Evolutionary conservation across 2,113 vertebrate species (phyloP).

Genomic region (Clarias batrachus): DNA sequence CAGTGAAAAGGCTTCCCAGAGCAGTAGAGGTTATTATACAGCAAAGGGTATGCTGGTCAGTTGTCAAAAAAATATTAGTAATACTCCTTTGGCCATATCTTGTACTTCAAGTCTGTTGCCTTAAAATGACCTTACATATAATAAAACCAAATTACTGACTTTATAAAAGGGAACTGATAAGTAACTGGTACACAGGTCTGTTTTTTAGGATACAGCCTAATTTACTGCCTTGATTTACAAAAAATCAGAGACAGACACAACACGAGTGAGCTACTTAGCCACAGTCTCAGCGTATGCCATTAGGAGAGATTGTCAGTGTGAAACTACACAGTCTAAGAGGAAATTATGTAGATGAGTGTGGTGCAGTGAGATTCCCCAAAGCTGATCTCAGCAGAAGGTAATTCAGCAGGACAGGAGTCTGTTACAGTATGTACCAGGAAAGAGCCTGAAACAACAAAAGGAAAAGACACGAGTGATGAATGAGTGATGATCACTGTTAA

Average conservation of each 20-base stretch:
- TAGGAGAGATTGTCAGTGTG: constrained; percentile 39
- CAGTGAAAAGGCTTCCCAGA: neutral
- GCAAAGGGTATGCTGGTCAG: neutral
- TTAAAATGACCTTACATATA: neutral
- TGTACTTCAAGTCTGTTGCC: neutral
- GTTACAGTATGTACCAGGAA: neutral
- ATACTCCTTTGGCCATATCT: neutral
- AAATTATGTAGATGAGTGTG: constrained; percentile 49
- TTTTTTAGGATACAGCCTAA: neutral
- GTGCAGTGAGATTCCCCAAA: constrained; percentile 40
- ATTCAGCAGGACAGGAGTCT: constrained; percentile 32
- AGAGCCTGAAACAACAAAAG: constrained; percentile 17
- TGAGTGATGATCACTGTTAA: constrained; percentile 4
- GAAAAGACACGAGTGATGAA: neutral
- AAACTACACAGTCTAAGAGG: constrained; percentile 31
- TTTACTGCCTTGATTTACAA: neutral
- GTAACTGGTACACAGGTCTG: neutral
- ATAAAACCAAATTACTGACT: neutral
- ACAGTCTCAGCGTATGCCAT: constrained; percentile 14
- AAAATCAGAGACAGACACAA: neutral
- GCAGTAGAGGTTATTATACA: neutral
- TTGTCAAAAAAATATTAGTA: neutral
- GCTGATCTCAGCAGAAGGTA: constrained; percentile 34
- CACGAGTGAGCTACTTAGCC: neutral
- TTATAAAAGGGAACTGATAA: neutral